Conservation (phyloP, 2,797 vertebrate genomes). For the Mallotus villosus region DNA sequence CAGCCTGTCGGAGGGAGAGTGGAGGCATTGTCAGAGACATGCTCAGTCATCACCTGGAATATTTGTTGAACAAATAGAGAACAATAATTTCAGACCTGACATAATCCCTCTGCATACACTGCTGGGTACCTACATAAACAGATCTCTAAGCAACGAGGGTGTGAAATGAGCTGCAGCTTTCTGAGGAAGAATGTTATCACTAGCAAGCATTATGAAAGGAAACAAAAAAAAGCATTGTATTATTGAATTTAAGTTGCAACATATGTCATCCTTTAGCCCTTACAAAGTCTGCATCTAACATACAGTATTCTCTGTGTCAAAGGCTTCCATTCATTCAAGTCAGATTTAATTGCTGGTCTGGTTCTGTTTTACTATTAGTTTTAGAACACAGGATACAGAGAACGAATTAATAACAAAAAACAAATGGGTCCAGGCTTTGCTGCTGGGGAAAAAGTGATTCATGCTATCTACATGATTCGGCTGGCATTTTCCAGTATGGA, state of each 20-base stretch:
- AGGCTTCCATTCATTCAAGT: conserved; percentile 7
- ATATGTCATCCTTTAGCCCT: conserved; percentile 42
- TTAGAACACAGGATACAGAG: conserved; percentile 18
- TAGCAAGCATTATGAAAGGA: conserved; percentile 36
- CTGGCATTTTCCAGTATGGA: conserved; percentile 46
- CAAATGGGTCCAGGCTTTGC: conserved; percentile 25
- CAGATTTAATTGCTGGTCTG: conserved; percentile 1
- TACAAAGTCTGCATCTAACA: conserved; percentile 1
- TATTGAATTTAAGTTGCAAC: conserved; percentile 18
- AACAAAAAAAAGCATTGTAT: conserved; percentile 14
- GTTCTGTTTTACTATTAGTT: conserved; percentile 19
- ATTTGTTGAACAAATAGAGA: conserved; percentile 30
- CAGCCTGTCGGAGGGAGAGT: conserved; percentile 1
- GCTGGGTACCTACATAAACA: background rate
- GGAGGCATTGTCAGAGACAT: conserved; percentile 30
- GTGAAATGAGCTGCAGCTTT: background rate
- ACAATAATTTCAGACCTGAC: conserved; percentile 14
- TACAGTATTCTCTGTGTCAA: conserved; percentile 11
- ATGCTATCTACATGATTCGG: conserved; percentile 41
- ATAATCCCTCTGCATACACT: background rate
- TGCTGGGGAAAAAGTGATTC: conserved; percentile 36
- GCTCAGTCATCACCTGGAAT: conserved; percentile 26
- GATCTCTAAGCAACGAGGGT: background rate
- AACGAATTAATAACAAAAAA: conserved; percentile 33
- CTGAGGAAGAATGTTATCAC: background rate